These are phyloP conservation scores for Acanthurus lineatus DNA, from an alignment of 2,797 vertebrate species.

Conservation along the genomic window DNA sequence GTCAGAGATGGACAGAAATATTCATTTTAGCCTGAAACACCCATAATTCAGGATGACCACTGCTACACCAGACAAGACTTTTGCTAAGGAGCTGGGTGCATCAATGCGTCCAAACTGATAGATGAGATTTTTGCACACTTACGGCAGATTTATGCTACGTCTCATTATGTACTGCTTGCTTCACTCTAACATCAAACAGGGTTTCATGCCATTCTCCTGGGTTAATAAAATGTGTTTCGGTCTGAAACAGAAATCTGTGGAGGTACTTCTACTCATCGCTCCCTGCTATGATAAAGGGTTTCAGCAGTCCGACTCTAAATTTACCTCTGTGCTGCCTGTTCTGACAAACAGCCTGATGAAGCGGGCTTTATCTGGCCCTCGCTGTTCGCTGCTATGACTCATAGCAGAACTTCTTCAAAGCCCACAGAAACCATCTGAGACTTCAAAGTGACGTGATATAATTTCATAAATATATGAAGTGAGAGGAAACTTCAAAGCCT, in stretches of 20 bases:
- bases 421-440: slow-evolving; percentile 66
- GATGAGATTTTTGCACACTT: too few species aligned
- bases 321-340: slow-evolving; percentile 58
- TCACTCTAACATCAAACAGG: too few species aligned
- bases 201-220: not conserved
- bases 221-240: slow-evolving; percentile 1
- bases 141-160: too few species aligned
- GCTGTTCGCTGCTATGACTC: slow-evolving; percentile 62
- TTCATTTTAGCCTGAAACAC: not conserved
- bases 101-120: too few species aligned
- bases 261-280: slow-evolving; percentile 18
- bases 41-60: too few species aligned
- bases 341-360: slow-evolving; percentile 67
- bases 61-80: too few species aligned
- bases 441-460: slow-evolving; percentile 68
- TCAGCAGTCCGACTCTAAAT: slow-evolving; percentile 61
- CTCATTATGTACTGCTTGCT: too few species aligned
- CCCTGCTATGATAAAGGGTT: slow-evolving; percentile 33
- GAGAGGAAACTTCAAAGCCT: slow-evolving; percentile 63
- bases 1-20: slow-evolving; percentile 23
- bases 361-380: slow-evolving; percentile 58
- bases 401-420: slow-evolving; percentile 75
- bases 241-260: slow-evolving; percentile 23
- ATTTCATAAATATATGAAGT: slow-evolving; percentile 66
- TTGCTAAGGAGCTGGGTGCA: too few species aligned